These are phyloP conservation scores for Phaethon lepturus DNA, from an alignment of 2,113 vertebrate genomes.

Conservation along the genomic window DNA sequence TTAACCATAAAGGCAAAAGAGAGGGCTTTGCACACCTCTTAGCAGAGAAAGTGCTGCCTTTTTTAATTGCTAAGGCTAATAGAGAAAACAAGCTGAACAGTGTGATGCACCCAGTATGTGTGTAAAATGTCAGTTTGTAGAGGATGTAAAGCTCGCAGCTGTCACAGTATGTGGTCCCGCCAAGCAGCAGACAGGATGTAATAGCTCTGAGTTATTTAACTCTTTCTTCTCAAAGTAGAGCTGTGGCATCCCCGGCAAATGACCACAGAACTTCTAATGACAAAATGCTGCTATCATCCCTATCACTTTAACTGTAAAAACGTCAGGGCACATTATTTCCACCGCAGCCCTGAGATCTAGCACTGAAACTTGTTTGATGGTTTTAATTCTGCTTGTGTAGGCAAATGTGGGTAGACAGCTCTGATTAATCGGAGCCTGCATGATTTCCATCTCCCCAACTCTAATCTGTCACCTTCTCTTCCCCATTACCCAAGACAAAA, in stretches of 20 bases:
- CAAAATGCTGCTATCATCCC: neutral
- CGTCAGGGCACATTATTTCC: slow-evolving; percentile 20
- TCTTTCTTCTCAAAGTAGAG: slow-evolving; percentile 30
- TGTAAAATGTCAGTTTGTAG: slow-evolving; percentile 64
- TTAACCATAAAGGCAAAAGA: neutral
- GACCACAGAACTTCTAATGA: neutral
- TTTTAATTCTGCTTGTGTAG: slow-evolving; percentile 36
- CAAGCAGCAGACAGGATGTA: slow-evolving; percentile 51
- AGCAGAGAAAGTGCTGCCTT: slow-evolving; percentile 38
- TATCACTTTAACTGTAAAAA: slow-evolving; percentile 34
- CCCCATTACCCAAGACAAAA: neutral
- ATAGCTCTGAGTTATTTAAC: slow-evolving; percentile 59
- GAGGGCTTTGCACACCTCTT: neutral
- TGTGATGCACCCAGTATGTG: slow-evolving; percentile 5
- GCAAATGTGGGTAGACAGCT: slow-evolving; percentile 3
- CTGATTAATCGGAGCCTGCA: neutral
- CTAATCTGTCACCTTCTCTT: slow-evolving; percentile 27
- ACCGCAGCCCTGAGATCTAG: neutral
- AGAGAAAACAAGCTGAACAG: slow-evolving; percentile 47
- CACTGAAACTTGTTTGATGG: neutral
- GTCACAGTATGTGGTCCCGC: slow-evolving; percentile 41
- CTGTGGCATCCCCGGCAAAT: slow-evolving; percentile 8
- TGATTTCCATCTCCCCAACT: neutral
- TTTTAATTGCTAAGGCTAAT: slow-evolving; percentile 56
- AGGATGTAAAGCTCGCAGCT: slow-evolving; percentile 43